These are phyloP conservation scores for Parazoanthus atlanticus DNA, from an alignment of 92 coral and sea anemone species.

Conservation along the genomic window DNA sequence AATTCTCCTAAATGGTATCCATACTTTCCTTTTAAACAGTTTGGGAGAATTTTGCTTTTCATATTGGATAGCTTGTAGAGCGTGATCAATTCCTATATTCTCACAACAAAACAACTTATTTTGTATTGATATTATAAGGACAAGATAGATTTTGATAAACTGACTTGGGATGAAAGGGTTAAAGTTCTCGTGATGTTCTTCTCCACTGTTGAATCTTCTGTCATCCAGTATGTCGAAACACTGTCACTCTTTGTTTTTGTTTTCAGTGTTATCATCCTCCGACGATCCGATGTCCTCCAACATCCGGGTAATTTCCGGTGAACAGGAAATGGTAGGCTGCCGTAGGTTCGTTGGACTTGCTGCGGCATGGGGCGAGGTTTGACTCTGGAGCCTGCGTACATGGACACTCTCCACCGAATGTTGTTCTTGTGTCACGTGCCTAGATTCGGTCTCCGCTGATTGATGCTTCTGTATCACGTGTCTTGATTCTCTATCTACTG, in stretches of 20 bases:
- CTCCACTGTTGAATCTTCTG: no score
- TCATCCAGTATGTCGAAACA: neutral
- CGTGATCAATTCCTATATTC: no score
- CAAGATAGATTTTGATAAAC: no score
- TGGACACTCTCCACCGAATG: slow-evolving; percentile 8
- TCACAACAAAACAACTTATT: no score
- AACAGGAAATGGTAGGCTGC: slow-evolving; percentile 9
- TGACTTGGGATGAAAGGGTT: no score
- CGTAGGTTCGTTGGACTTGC: neutral
- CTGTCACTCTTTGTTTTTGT: neutral
- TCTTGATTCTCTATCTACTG: neutral
- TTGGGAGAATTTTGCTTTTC: no score
- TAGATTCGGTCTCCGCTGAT: neutral
- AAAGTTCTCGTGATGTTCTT: no score
- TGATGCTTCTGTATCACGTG: neutral
- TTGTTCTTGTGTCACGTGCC: neutral
- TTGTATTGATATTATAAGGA: no score
- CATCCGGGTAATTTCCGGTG: slow-evolving; percentile 32
- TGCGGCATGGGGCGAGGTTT: neutral
- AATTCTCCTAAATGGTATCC: no score
- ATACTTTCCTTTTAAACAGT: no score
- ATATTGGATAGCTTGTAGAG: no score
- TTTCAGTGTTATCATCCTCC: neutral
- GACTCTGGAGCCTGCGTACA: neutral
- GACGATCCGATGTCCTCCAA: slow-evolving; percentile 23